A percentile compares a stretch with the other conserved stretches of the same genome.
Evolutionary conservation across 2,113 vertebrate species (phyloP).

Genomic region (Athene cunicularia): DNA sequence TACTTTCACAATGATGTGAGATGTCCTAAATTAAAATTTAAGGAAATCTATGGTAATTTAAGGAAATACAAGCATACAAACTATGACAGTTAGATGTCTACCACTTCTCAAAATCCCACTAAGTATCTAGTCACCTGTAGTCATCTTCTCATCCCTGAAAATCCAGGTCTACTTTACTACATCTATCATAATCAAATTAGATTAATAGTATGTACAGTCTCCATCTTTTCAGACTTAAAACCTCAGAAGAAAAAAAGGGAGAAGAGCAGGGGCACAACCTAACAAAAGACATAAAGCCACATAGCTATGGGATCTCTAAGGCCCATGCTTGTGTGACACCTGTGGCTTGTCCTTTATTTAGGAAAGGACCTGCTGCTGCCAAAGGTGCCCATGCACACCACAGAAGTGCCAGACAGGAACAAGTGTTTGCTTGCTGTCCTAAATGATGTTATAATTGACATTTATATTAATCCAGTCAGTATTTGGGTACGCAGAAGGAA

Average conservation of each 20-base stretch:
- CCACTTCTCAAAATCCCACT: neutral
- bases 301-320: neutral
- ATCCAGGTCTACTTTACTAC: neutral
- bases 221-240: neutral
- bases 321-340: neutral
- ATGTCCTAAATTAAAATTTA: neutral
- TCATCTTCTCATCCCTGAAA: neutral
- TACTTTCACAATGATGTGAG: neutral
- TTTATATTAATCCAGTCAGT: conserved; percentile 23
- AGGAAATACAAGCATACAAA: neutral
- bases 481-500: neutral
- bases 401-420: neutral
- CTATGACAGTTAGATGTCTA: neutral
- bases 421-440: neutral
- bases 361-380: neutral
- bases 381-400: neutral
- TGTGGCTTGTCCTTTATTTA: neutral
- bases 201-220: neutral
- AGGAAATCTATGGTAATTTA: neutral
- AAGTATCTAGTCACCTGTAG: neutral
- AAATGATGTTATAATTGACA: conserved; percentile 35
- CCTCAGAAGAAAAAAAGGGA: neutral
- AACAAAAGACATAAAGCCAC: neutral
- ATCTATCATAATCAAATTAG: neutral
- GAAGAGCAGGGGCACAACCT: neutral